Conservation (phyloP, 2,113 vertebrate species). For the Actinemys pallida region DNA sequence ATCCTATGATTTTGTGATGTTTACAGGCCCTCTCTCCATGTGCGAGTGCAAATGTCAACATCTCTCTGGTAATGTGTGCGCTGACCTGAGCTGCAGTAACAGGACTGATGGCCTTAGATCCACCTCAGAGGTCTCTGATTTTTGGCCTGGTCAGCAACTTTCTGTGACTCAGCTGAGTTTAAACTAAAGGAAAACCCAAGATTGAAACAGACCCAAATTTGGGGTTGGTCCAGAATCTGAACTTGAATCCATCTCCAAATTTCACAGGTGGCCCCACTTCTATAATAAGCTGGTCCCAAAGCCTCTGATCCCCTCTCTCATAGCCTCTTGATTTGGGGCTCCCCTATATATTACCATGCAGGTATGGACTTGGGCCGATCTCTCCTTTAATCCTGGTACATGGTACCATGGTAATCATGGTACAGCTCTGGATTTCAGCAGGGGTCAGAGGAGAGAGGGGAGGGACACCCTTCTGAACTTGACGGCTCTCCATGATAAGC, state of each 20-base stretch:
- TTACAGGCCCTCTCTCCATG: background rate
- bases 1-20: background rate
- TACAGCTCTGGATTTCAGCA: constrained; percentile 5
- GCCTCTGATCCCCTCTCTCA: background rate
- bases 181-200: background rate
- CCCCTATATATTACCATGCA: background rate
- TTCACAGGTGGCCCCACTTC: background rate
- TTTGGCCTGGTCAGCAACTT: background rate
- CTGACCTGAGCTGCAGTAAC: background rate
- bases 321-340: background rate
- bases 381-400: background rate
- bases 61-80: background rate
- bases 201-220: background rate
- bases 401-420: background rate
- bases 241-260: background rate
- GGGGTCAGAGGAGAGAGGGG: background rate
- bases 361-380: background rate
- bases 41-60: background rate
- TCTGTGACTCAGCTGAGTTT: background rate
- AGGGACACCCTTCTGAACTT: background rate
- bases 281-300: background rate
- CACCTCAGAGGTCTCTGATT: background rate
- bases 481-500: background rate
- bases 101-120: background rate
- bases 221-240: background rate